These are phyloP conservation scores for Latrodectus geometricus DNA, from an alignment of 1,140 invertebrate species.

Conservation along the genomic window DNA sequence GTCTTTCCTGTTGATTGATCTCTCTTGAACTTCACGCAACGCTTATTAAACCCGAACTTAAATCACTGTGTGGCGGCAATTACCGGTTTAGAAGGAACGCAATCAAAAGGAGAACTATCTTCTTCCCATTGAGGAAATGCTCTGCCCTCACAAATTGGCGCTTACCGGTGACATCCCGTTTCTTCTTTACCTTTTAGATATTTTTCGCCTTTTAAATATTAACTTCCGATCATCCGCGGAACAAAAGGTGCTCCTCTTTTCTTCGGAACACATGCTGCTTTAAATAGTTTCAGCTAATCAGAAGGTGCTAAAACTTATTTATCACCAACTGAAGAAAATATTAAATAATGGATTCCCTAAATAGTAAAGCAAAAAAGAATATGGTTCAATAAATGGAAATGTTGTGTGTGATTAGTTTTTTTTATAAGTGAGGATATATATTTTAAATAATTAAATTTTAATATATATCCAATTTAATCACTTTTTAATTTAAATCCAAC, in stretches of 20 bases:
- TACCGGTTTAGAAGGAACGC: constrained; percentile 24
- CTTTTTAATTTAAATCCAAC: too few species aligned
- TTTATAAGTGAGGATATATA: too few species aligned
- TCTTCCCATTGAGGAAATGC: constrained; percentile 13
- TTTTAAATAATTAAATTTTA: too few species aligned
- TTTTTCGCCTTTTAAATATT: constrained; percentile 45
- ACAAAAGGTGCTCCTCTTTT: constrained; percentile 1
- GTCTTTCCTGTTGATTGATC: constrained; percentile 37
- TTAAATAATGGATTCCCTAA: neutral
- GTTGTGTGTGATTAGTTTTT: too few species aligned
- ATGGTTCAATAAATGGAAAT: too few species aligned
- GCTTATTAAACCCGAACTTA: constrained; percentile 33
- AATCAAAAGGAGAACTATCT: neutral
- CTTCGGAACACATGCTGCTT: constrained; percentile 18
- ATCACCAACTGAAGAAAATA: neutral
- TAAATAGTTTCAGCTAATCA: neutral
- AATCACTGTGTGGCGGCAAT: constrained; percentile 35
- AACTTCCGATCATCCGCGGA: constrained; percentile 29
- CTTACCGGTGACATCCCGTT: constrained; percentile 22
- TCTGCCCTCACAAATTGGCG: neutral
- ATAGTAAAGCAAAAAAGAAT: too few species aligned
- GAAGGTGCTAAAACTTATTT: neutral
- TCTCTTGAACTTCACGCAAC: neutral
- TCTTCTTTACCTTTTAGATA: constrained; percentile 19
- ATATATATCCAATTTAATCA: too few species aligned